Conservation (phyloP, 2,888 invertebrate genomes). For the Philonicus albiceps region DNA sequence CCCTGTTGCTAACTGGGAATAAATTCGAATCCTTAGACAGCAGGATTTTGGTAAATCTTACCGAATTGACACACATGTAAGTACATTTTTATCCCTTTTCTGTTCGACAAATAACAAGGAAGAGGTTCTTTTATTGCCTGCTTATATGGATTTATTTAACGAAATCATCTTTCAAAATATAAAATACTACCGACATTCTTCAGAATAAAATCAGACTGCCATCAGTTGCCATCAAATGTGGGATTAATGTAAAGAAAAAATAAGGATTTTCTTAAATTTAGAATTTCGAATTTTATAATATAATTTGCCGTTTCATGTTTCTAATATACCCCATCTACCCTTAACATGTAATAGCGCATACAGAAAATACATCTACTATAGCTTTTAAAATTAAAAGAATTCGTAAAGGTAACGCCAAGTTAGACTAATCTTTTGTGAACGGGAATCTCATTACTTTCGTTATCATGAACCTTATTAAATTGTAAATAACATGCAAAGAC, state of each 20-base stretch:
- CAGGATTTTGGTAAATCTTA: slow-evolving; percentile 60
- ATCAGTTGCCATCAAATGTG: not conserved
- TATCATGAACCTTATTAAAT: not conserved
- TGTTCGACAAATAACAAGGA: not conserved
- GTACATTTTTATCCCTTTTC: slow-evolving; percentile 50
- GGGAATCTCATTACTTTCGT: not conserved
- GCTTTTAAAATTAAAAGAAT: too few relatives aligned
- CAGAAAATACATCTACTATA: too few relatives aligned
- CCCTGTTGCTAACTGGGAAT: slow-evolving; percentile 62
- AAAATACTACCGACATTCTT: not conserved
- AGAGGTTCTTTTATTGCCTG: not conserved
- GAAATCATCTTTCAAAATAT: not conserved
- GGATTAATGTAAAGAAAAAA: not conserved
- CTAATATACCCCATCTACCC: not conserved
- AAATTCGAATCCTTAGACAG: slow-evolving; percentile 61
- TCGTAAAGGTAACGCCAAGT: too few relatives aligned
- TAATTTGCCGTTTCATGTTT: not conserved
- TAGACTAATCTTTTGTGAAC: not conserved
- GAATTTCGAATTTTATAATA: not conserved
- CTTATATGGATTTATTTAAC: not conserved
- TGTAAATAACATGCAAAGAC: not conserved
- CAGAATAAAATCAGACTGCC: not conserved
- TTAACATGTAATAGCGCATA: too few relatives aligned
- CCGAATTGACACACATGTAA: slow-evolving; percentile 64
- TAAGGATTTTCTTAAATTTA: not conserved